Evolutionary conservation across 2,888 invertebrate species (phyloP), one percentile per base, ranked within the genome.

Genomic region (Pheosia gnoma): DNA sequence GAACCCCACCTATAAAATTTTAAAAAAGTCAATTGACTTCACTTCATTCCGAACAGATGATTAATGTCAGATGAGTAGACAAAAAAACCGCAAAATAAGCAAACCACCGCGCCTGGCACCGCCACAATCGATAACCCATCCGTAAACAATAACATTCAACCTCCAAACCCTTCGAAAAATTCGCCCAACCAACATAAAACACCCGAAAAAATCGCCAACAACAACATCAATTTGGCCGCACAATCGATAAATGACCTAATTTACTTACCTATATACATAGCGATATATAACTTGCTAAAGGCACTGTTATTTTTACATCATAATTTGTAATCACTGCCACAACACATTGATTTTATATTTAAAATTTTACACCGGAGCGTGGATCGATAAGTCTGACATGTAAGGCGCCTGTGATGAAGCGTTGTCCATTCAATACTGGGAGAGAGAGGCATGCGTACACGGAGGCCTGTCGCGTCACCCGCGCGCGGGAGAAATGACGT

Each of bases 401-500:
- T 65, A 63, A n/a, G 76, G 77, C 80, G 83, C 72, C 77, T 76
- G 77, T 75, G 78, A 75, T 79, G 78, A 77, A 78, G 80, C 84
- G 74, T 80, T 78, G 81, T 79, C 82, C 87, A 91, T 91, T 91
- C 89, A 89, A 90, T 91, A 90, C 89, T 86, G 85, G 73, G 25
- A 51, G 51, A 74, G 78, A 75, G 80, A 84, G 86, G 80, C 91
- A 91, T 92, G 92, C 91, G 92, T 90, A 90, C 70, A 82, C 71
- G 76, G 75, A 76, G 75, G 67, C 71, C 75, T 71, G 79, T 76
- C 66, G 68, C 68, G 70, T 75, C 80, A 78, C 80, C 69, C 9
- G 74, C 83, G 79, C 82, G 91, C 91, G 91, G 89, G 89, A 90
- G 91, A 90, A 82, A 67, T 89, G 89, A 89, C 88, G 83, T 87